Evolutionary conservation across 2,797 vertebrate species (phyloP), one percentile per base, ranked within the genome.

Genomic region (Botia kubotai): DNA sequence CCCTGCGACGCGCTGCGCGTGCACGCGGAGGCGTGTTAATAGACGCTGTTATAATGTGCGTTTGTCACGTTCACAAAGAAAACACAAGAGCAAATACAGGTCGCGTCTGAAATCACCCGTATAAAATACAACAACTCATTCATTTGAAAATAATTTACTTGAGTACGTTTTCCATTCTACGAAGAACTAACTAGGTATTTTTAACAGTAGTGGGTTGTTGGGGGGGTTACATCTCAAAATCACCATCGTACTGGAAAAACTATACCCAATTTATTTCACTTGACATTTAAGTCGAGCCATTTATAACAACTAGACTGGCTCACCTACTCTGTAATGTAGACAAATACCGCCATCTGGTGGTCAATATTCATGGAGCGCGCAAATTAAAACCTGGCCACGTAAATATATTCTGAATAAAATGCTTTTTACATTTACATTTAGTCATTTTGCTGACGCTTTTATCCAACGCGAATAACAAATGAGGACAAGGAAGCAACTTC

Each of bases 331-430:
- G 8, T 17, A 72, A 79, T 72, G 33, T 57, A 79, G 57, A 72
- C 36, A 63, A 63, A 72, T 79, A 72, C 70, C 71, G 77, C 77
- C 77, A 79, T 79, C 77, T 79, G 12, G 68, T 79, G 77, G 77
- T 19, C 16, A 17, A 6, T 36, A 10, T 53, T 6, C 21, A 46
- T 46, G 65, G 2, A 52, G 29, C 52, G 3, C 33, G n/a, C 50
- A 70, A 16, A 12, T 29, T 57, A 14, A 57, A 33, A 57, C 19
- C 16, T 43, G 43, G 6, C 17, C n/a, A 58, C 19, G 63, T 53
- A 1, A 7, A 19, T 39, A 39, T 7, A 17, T 43, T 67, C 13
- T 2, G 17, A 17, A 26, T n/a, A n/a, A 55, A 55, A 23, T 33
- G 13, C 33, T 26, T n/a, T n/a, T n/a, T n/a, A n/a, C n/a, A n/a